Percentiles rank a stretch among this genome's conserved stretches.
These are phyloP conservation scores for Nasonia longicornis DNA, from an alignment of 1,140 invertebrate genomes.

Conservation along the genomic window DNA sequence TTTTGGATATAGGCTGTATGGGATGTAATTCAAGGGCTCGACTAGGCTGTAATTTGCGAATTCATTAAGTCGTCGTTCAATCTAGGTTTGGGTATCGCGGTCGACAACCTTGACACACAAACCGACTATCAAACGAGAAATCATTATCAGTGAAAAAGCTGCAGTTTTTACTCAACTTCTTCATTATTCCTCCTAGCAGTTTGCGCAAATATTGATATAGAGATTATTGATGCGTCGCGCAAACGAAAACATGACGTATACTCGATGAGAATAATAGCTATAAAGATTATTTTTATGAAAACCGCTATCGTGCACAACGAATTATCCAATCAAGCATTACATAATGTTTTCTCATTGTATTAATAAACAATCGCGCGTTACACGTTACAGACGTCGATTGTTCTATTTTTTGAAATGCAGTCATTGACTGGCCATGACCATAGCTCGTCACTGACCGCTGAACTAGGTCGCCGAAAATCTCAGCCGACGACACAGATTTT, in stretches of 20 bases:
- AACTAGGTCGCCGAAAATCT: constrained; percentile 15
- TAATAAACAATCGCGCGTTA: background rate
- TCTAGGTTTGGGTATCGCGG: background rate
- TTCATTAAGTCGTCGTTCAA: too few species aligned
- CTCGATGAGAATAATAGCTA: background rate
- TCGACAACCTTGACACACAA: background rate
- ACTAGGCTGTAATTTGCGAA: background rate
- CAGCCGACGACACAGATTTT: background rate
- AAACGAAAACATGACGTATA: background rate
- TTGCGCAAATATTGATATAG: background rate
- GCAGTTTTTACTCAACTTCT: background rate
- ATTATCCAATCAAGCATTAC: background rate
- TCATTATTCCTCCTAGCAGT: background rate
- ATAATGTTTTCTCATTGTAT: background rate
- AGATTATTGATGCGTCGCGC: background rate
- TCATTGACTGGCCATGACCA: constrained; percentile 26
- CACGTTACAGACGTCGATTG: background rate
- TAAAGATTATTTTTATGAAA: background rate
- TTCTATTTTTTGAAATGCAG: constrained; percentile 28
- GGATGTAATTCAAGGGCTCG: background rate
- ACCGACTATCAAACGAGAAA: background rate
- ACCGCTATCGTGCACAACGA: background rate
- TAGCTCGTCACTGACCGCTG: background rate
- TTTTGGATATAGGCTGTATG: too few species aligned
- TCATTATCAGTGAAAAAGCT: background rate